Evolutionary conservation across 2,113 vertebrate species (phyloP).

Genomic region (Mystacornis crossleyi): DNA sequence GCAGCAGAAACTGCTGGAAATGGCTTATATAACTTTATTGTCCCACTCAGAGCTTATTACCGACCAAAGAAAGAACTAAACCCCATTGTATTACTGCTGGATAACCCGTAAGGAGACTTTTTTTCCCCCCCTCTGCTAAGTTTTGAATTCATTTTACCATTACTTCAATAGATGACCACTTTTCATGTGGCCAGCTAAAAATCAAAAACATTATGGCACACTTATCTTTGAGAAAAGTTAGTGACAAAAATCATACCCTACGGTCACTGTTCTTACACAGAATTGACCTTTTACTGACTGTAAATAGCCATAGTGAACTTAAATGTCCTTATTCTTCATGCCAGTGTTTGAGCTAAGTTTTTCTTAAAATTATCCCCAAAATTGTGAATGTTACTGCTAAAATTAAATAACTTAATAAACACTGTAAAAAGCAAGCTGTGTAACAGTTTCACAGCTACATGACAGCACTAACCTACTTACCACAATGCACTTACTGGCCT

Average conservation of each 20-base stretch:
- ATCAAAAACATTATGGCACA: slow-evolving; percentile 68
- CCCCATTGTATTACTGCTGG: slow-evolving; percentile 92
- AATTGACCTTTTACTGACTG: neutral
- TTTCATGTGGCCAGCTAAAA: slow-evolving; percentile 1
- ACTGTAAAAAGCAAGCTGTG: neutral
- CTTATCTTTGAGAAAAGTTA: neutral
- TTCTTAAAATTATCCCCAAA: neutral
- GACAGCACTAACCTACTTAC: neutral
- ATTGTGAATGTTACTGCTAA: neutral
- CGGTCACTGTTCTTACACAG: neutral
- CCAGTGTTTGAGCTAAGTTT: neutral
- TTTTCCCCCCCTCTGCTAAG: neutral
- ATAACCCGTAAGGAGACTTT: slow-evolving; percentile 89
- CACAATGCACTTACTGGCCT: neutral
- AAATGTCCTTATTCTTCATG: neutral
- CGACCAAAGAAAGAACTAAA: slow-evolving; percentile 94
- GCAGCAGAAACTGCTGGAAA: slow-evolving; percentile 97
- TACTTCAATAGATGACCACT: neutral
- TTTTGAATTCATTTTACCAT: neutral
- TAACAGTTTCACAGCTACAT: neutral
- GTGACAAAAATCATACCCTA: neutral
- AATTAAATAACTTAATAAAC: neutral
- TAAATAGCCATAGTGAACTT: neutral
- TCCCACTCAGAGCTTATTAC: slow-evolving; percentile 97
- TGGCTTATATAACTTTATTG: slow-evolving; percentile 96